Evolutionary conservation across 37 sponge, comb jelly and placozoan species (phyloP).

Genomic region (Cladorhizidae sp.): DNA sequence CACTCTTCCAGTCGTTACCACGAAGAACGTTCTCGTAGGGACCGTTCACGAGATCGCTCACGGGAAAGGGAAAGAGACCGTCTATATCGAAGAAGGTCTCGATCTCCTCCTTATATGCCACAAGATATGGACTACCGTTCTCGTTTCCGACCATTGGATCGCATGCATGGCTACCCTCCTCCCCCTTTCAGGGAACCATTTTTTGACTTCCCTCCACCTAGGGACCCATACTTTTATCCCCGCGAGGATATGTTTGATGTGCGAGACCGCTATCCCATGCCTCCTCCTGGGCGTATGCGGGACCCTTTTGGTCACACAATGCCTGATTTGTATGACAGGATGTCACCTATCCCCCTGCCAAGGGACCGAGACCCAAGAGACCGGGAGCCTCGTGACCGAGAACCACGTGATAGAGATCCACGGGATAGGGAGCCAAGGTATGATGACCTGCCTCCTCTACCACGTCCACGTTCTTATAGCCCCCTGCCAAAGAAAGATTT

Average conservation of each 20-base stretch:
- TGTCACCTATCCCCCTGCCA: not conserved
- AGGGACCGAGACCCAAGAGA: conserved; percentile 16
- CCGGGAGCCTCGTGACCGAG: not conserved
- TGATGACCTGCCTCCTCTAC: not conserved
- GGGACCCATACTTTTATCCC: conserved; percentile 34
- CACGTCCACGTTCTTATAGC: not conserved
- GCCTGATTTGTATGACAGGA: not conserved
- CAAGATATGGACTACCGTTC: not conserved
- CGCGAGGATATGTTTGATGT: conserved; percentile 52
- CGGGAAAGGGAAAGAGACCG: conserved; percentile 2
- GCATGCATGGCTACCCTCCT: not conserved
- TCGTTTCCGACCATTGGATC: conserved; percentile 2
- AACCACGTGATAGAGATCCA: not conserved
- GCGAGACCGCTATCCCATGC: conserved; percentile 19
- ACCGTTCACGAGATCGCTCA: conserved; percentile 4
- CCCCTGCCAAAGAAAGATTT: not conserved
- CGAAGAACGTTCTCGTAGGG: not conserved
- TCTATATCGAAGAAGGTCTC: conserved; percentile 9
- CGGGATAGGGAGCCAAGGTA: not conserved
- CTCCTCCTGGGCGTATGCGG: conserved; percentile 11
- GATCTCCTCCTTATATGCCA: conserved; percentile 1
- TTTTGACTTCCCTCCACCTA: conserved; percentile 1
- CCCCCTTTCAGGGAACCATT: conserved; percentile 31
- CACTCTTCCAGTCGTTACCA: not conserved
- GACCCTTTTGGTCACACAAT: conserved; percentile 31